Evolutionary conservation across 2,888 invertebrate species (phyloP).

Genomic region (Priocnemis perturbator): DNA sequence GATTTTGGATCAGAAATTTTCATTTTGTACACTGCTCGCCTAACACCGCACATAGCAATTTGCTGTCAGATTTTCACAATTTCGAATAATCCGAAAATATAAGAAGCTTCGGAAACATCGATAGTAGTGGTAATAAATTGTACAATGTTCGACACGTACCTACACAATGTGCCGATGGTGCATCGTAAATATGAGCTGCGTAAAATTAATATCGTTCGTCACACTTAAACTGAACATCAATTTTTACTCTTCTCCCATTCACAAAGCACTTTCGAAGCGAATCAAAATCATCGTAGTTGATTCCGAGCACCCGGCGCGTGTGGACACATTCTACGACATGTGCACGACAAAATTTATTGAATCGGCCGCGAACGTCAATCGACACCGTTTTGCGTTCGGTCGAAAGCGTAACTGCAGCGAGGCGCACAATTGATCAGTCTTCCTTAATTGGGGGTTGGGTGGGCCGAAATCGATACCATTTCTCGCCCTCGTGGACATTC

Average conservation of each 20-base stretch:
- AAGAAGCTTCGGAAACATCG: too few relatives aligned
- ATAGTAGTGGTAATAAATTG: too few relatives aligned
- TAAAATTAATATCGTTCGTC: too few relatives aligned
- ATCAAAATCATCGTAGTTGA: too few relatives aligned
- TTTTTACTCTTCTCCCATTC: too few relatives aligned
- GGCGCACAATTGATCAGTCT: conserved; percentile 9
- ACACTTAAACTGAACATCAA: too few relatives aligned
- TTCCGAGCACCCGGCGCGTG: background rate
- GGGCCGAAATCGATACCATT: background rate
- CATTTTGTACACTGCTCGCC: background rate
- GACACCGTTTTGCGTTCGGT: conserved; percentile 36
- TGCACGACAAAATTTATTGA: conserved; percentile 58
- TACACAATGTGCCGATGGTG: too few relatives aligned
- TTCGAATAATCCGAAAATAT: too few relatives aligned
- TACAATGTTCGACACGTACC: too few relatives aligned
- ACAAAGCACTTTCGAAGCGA: too few relatives aligned
- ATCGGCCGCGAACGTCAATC: conserved; percentile 35
- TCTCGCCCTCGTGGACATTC: background rate
- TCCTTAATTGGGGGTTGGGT: background rate
- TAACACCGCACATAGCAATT: background rate
- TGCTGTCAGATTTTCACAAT: too few relatives aligned
- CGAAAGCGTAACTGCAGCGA: conserved; percentile 40
- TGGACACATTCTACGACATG: conserved; percentile 52
- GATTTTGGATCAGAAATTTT: conserved; percentile 18
- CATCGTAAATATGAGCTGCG: too few relatives aligned